Evolutionary conservation across 2,888 invertebrate species (phyloP), one percentile per base, ranked within the genome.

Genomic region (Drosophila merina): DNA sequence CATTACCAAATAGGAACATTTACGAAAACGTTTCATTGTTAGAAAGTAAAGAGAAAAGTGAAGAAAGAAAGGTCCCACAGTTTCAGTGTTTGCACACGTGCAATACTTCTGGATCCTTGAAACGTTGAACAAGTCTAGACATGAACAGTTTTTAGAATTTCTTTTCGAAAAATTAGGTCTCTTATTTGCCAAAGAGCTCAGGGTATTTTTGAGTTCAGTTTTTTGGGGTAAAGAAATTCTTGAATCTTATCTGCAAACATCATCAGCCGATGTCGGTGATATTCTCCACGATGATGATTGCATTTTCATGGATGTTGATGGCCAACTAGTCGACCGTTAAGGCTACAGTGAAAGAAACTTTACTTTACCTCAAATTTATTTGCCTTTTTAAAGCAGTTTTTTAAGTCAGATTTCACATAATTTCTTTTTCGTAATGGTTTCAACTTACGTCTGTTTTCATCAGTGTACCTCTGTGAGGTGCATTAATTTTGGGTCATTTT

Each of bases 401-500:
- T 20, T 20, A 20, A 2, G 20, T 20, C 20, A 8, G 7, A 8
- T 30, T 30, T 30, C 30, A 30, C 7, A 30, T n/a, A 36, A 36
- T 9, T 9, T 36, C 3, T 36, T 9, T 33, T 33, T 33, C 9
- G 9, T 9, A 9, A 33, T 9, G 33, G 6, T 14, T 40, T 14
- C 4, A 40, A 40, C 25, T 2, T 25, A 0, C 1, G 4, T 20
- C 20, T 20, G 1, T 44, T 25, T 44, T 25, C 25, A 10, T 4
- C 14, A 42, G 44, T 44, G 44, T 44, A 10, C 44, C 49, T 57
- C 20, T 51, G 71, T 54, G 71, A 70, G 71, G 74, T 83, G 74
- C 80, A 78, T 86, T 77, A 80, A 74, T 72, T 82, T 86, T 73
- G 72, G 85, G 83, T 83, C 69, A 79, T 81, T 81, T 85, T 84